Percentiles rank a stretch among this genome's conserved stretches.
phyloP scores from a whole-genome alignment of 1,140 invertebrate species.

The Drosophila funebris region DNA sequence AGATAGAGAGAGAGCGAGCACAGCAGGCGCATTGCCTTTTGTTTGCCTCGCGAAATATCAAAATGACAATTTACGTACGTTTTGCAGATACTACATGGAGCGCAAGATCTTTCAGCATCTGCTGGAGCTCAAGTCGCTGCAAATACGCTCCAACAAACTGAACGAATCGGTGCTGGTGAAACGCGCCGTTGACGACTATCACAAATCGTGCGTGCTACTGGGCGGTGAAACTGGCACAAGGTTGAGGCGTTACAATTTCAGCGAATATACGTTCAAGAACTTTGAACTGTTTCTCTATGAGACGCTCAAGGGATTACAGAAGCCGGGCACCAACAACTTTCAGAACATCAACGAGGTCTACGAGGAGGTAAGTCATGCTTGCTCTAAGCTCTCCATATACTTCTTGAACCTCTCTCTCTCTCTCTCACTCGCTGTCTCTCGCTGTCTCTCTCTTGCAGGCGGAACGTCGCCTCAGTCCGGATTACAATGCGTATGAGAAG shows the following conservation, averaged over 20 bases:
- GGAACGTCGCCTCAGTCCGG: constrained; percentile 85
- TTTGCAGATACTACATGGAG: constrained; percentile 93
- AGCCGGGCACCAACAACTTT: constrained; percentile 85
- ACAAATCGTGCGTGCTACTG: constrained; percentile 89
- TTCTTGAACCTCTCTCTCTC: too few species aligned
- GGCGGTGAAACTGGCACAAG: constrained; percentile 85
- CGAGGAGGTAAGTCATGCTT: constrained; percentile 80
- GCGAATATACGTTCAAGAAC: constrained; percentile 91
- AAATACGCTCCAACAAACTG: constrained; percentile 94
- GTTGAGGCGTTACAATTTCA: constrained; percentile 87
- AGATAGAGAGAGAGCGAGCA: background rate
- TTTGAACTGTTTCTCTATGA: constrained; percentile 97
- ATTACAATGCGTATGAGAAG: constrained; percentile 85
- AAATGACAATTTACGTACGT: constrained; percentile 79
- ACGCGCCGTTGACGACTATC: constrained; percentile 91
- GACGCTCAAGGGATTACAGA: constrained; percentile 91
- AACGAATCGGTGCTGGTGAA: constrained; percentile 96
- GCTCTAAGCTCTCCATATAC: background rate
- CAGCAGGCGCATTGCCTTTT: constrained; percentile 63
- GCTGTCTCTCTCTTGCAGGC: constrained; percentile 54
- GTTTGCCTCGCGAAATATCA: constrained; percentile 71
- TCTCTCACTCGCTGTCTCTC: too few species aligned
- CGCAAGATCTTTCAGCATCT: constrained; percentile 97
- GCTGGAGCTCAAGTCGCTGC: constrained; percentile 95
- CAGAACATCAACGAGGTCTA: constrained; percentile 84